A percentile compares a stretch with the other conserved stretches of the same genome.
Conservation (phyloP, 2,888 invertebrate genomes). For the Dorcus hopei region DNA sequence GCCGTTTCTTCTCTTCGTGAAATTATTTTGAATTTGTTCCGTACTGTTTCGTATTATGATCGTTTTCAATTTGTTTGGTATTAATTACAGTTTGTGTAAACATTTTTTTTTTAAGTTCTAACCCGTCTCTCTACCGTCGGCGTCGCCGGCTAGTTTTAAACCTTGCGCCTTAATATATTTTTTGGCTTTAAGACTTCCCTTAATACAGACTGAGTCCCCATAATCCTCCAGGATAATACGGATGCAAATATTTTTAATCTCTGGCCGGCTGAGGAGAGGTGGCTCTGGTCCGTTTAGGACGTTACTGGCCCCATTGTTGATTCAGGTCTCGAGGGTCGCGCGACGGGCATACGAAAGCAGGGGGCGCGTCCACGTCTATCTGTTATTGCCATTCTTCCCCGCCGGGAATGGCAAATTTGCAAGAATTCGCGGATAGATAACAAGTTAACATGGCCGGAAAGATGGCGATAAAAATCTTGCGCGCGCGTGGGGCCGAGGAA, state of each 20-base stretch:
- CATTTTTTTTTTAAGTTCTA: too few species aligned
- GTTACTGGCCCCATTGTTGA: neutral
- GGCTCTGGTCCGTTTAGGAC: neutral
- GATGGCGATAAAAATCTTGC: neutral
- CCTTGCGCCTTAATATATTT: too few species aligned
- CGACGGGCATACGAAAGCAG: neutral
- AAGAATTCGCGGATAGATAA: conserved; percentile 45
- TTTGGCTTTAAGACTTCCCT: too few species aligned
- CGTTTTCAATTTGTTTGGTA: too few species aligned
- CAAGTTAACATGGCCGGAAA: conserved; percentile 38
- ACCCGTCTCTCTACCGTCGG: too few species aligned
- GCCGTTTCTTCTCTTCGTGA: too few species aligned
- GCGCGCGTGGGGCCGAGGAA: too few species aligned
- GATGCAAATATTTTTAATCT: conserved; percentile 1
- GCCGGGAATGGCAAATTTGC: conserved; percentile 44
- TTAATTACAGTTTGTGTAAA: too few species aligned
- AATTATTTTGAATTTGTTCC: too few species aligned
- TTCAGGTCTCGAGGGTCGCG: neutral
- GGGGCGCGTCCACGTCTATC: neutral
- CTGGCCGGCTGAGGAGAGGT: neutral
- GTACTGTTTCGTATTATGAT: too few species aligned
- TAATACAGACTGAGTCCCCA: too few species aligned
- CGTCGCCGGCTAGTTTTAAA: too few species aligned
- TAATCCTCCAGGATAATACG: neutral
- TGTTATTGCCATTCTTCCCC: conserved; percentile 44